phyloP scores from a whole-genome alignment of 2,888 invertebrate species.

The Drosophila helvetica region DNA sequence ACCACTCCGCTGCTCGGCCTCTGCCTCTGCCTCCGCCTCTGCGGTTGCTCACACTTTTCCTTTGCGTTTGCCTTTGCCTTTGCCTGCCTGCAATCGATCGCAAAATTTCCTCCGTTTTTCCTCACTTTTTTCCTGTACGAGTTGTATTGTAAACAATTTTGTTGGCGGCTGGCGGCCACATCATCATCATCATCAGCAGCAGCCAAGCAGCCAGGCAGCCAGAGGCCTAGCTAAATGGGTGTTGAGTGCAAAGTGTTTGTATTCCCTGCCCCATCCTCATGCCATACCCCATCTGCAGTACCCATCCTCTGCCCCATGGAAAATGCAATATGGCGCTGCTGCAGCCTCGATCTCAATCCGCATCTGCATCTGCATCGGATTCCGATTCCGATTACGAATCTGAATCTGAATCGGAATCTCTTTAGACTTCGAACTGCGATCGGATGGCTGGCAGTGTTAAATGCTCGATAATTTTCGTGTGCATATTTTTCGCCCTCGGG shows the following conservation, averaged over 20 bases:
- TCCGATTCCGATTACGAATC: conserved; percentile 13
- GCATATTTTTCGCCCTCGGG: conserved; percentile 24
- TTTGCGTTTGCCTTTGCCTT: conserved; percentile 61
- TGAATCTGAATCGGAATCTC: conserved; percentile 36
- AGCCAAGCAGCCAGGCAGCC: conserved; percentile 30
- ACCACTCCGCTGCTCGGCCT: background rate
- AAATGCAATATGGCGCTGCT: conserved; percentile 47
- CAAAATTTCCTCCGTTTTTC: conserved; percentile 53
- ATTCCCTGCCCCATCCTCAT: conserved; percentile 37
- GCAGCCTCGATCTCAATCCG: conserved; percentile 29
- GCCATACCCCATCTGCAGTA: no score
- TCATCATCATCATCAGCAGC: conserved; percentile 52
- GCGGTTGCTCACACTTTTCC: conserved; percentile 69
- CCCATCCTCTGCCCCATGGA: conserved; percentile 21
- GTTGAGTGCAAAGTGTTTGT: conserved; percentile 78
- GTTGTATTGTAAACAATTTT: conserved; percentile 75
- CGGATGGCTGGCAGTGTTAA: conserved; percentile 62
- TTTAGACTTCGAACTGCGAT: conserved; percentile 32
- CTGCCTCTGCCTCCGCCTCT: conserved; percentile 18
- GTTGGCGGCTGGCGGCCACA: conserved; percentile 61
- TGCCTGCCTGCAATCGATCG: conserved; percentile 71
- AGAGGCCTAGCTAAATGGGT: conserved; percentile 72
- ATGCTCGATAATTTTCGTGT: conserved; percentile 70
- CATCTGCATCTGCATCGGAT: conserved; percentile 11
- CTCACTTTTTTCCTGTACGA: conserved; percentile 34